A percentile compares a stretch with the other conserved stretches of the same genome.
Evolutionary conservation across 1,140 invertebrate species (phyloP).

Genomic region (Hetaerina americana): DNA sequence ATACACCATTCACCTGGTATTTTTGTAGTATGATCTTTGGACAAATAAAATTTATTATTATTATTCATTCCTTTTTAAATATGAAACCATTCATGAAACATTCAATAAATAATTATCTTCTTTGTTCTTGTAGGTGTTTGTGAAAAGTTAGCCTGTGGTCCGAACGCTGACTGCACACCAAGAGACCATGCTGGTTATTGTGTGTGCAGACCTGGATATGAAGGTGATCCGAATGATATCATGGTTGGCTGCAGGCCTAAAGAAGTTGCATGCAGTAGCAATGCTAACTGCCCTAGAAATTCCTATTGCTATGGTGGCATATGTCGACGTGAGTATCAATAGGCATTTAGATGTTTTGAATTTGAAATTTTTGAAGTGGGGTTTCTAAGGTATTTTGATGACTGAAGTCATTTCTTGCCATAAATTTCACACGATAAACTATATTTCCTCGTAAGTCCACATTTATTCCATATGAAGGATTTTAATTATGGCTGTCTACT

Average conservation of each 20-base stretch:
- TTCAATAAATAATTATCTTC: slow-evolving; percentile 8
- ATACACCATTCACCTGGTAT: background rate
- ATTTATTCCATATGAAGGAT: too few species aligned
- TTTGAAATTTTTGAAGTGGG: too few species aligned
- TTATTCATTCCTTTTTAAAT: slow-evolving; percentile 4
- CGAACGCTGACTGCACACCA: slow-evolving; percentile 67
- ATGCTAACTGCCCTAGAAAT: slow-evolving; percentile 56
- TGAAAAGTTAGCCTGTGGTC: slow-evolving; percentile 55
- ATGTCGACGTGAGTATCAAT: slow-evolving; percentile 60
- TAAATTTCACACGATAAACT: too few species aligned
- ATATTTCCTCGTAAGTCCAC: too few species aligned
- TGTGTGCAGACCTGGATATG: slow-evolving; percentile 59
- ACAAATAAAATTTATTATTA: slow-evolving; percentile 3
- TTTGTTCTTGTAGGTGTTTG: slow-evolving; percentile 50
- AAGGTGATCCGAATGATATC: slow-evolving; percentile 55
- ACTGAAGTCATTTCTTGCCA: too few species aligned
- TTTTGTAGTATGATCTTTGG: background rate
- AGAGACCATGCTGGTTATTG: slow-evolving; percentile 58
- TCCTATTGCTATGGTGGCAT: slow-evolving; percentile 68
- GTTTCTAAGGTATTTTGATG: background rate
- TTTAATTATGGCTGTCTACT: too few species aligned
- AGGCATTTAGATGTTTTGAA: too few species aligned
- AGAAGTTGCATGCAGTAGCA: slow-evolving; percentile 52
- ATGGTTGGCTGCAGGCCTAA: slow-evolving; percentile 61
- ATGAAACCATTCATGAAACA: too few species aligned